Evolutionary conservation across 2,113 vertebrate species (phyloP).

Genomic region (Gallinago undulata): DNA sequence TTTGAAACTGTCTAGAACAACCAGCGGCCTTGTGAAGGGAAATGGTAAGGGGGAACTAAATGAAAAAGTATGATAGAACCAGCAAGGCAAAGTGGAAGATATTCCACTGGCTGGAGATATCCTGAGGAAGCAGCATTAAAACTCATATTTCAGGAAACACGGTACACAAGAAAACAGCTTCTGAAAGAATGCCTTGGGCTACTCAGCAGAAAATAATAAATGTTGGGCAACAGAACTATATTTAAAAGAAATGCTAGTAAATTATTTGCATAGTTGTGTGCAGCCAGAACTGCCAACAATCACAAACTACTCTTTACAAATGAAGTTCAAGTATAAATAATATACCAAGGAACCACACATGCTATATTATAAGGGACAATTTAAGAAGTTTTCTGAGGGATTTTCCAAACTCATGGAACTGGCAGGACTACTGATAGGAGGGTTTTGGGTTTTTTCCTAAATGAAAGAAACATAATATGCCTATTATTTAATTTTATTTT

Average conservation of each 20-base stretch:
- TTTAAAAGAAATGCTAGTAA: neutral
- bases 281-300: neutral
- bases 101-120: neutral
- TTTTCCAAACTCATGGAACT: neutral
- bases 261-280: neutral
- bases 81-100: neutral
- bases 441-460: neutral
- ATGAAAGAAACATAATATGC: neutral
- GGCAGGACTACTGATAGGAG: neutral
- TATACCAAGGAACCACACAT: neutral
- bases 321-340: neutral
- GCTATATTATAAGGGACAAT: neutral
- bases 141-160: neutral
- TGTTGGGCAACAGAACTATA: neutral
- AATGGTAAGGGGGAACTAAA: neutral
- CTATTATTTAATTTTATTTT: neutral
- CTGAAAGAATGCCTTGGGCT: neutral
- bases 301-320: neutral
- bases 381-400: neutral
- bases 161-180: neutral
- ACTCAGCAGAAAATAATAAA: neutral
- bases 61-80: neutral
- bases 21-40: fast-evolving
- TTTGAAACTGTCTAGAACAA: neutral
- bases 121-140: neutral